Conservation (phyloP, 2,797 vertebrate species). For the Arnoldichthys spilopterus region DNA sequence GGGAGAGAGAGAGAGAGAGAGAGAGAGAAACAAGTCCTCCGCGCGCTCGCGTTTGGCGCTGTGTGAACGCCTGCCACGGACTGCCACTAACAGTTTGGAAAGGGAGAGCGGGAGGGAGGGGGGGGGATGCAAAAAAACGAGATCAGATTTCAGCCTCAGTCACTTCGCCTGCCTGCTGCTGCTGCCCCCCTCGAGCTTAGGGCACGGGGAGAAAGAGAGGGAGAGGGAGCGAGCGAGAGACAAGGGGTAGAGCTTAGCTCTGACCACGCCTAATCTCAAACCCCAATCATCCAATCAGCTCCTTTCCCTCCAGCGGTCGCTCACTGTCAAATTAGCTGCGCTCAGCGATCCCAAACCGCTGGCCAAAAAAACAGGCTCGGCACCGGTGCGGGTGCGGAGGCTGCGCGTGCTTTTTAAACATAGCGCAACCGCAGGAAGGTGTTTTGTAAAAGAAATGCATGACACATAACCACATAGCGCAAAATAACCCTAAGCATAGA, state of each 20-base stretch:
- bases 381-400: neutral
- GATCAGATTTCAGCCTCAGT: constrained; percentile 69
- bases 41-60: constrained; percentile 52
- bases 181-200: constrained; percentile 58
- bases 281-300: constrained; percentile 58
- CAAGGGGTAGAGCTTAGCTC: constrained; percentile 23
- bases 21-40: constrained; percentile 23
- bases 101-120: constrained; percentile 34
- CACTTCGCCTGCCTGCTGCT: constrained; percentile 37
- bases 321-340: constrained; percentile 54
- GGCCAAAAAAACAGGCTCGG: neutral
- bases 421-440: neutral
- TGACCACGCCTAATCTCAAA: constrained; percentile 62
- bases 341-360: constrained; percentile 40
- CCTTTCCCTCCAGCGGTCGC: constrained; percentile 33
- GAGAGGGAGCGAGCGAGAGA: constrained; percentile 50
- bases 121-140: constrained; percentile 36
- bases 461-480: neutral
- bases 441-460: neutral
- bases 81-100: constrained; percentile 56
- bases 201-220: constrained; percentile 51
- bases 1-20: neutral
- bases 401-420: neutral
- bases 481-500: too few relatives aligned
- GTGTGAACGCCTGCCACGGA: constrained; percentile 63